These are phyloP conservation scores for Callipepla californica DNA, from an alignment of 2,113 vertebrate genomes.

Conservation along the genomic window DNA sequence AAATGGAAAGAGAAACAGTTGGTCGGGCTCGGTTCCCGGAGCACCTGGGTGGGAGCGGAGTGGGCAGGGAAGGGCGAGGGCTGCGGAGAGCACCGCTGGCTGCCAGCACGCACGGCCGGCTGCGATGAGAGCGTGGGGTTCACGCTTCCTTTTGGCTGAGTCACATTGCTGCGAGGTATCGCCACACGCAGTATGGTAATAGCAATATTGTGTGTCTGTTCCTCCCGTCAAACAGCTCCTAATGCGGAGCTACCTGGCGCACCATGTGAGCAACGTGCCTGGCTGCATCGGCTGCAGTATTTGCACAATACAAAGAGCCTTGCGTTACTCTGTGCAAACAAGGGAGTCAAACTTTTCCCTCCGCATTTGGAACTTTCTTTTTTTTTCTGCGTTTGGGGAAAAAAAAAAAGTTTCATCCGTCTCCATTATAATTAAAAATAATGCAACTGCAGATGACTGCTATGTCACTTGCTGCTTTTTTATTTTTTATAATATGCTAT, in stretches of 20 bases:
- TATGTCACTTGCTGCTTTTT: not conserved
- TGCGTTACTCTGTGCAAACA: not conserved
- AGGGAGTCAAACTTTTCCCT: conserved; percentile 24
- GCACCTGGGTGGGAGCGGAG: not conserved
- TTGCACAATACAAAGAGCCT: not conserved
- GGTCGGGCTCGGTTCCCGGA: not conserved
- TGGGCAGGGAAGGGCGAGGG: not conserved
- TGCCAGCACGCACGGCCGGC: not conserved
- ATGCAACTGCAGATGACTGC: not conserved
- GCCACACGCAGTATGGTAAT: not conserved
- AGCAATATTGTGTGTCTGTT: conserved; percentile 44
- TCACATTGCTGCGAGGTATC: not conserved
- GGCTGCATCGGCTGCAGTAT: conserved; percentile 35
- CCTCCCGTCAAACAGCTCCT: conserved; percentile 38
- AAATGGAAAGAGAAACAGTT: conserved; percentile 1
- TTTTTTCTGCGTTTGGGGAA: not conserved
- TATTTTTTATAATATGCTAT: not conserved
- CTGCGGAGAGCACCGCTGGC: not conserved
- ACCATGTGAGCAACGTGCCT: conserved; percentile 30
- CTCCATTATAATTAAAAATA: conserved; percentile 40
- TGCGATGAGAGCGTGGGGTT: not conserved
- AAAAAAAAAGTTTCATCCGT: not conserved
- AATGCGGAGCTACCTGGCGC: conserved; percentile 35
- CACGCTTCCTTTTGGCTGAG: conserved; percentile 7
- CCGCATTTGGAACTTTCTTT: not conserved